Conservation (phyloP, 2,888 invertebrate species). For the Ormyrus nitidulus region DNA sequence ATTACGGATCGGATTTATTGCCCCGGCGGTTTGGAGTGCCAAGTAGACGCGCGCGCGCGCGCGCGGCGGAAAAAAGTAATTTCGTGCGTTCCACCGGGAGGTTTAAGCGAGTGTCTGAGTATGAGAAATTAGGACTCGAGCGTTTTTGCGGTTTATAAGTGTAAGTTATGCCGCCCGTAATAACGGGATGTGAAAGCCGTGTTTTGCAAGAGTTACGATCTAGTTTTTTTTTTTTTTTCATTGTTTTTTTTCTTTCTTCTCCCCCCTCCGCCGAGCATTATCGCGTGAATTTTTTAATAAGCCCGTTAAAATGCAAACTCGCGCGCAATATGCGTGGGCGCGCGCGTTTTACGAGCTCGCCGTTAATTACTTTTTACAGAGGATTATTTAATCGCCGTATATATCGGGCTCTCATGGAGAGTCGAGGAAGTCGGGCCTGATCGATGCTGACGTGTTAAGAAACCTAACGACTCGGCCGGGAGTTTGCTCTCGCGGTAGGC, state of each 20-base stretch:
- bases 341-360: background rate
- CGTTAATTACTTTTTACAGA: background rate
- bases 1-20: conserved; percentile 53
- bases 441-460: too few relatives aligned
- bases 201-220: background rate
- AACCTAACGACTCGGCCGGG: too few relatives aligned
- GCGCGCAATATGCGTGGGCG: background rate
- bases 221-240: conserved; percentile 1
- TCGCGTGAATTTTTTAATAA: too few relatives aligned
- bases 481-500: too few relatives aligned
- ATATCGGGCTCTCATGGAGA: too few relatives aligned
- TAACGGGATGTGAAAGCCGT: conserved; percentile 10
- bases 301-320: background rate
- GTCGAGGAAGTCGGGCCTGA: too few relatives aligned
- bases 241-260: background rate
- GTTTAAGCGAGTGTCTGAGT: background rate
- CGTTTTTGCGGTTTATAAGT: conserved; percentile 7
- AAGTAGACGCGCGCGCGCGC: background rate
- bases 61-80: conserved; percentile 23
- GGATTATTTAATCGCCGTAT: background rate
- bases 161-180: background rate
- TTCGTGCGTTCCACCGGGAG: background rate
- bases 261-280: too few relatives aligned
- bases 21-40: background rate
- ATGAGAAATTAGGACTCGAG: conserved; percentile 16